A percentile compares a stretch with the other conserved stretches of the same genome.
phyloP scores from a whole-genome alignment of 2,888 invertebrate genomes.

The Macrophya alboannulata region DNA sequence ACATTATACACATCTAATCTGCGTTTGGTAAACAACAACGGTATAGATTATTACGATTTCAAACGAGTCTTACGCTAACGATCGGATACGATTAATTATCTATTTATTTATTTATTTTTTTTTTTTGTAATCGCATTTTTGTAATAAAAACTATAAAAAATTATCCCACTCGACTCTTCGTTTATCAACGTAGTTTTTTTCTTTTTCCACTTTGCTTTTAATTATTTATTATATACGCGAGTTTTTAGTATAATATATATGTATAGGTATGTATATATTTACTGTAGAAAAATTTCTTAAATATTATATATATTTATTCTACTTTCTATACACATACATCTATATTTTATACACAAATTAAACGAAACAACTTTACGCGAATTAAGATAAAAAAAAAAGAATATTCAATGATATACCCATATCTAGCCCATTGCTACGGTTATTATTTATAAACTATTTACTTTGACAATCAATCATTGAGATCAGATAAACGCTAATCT shows the following conservation, averaged over 20 bases:
- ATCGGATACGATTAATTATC: background rate
- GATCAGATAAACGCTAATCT: background rate
- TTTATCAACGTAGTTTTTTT: background rate
- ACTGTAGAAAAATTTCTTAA: conserved; percentile 35
- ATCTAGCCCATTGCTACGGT: background rate
- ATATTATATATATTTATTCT: conserved; percentile 29
- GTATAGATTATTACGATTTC: background rate
- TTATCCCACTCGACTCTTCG: background rate
- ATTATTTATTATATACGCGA: background rate
- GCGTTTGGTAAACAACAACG: background rate
- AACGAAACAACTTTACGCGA: conserved; percentile 1
- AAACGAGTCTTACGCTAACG: background rate
- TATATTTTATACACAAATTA: conserved; percentile 37
- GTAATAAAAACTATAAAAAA: conserved; percentile 39
- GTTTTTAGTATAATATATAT: background rate
- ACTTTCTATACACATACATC: conserved; percentile 43
- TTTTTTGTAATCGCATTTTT: background rate
- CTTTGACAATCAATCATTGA: background rate
- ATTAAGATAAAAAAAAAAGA: background rate
- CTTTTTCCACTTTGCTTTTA: background rate
- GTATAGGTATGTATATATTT: background rate
- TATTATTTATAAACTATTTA: conserved; percentile 19
- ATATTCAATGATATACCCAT: too few species aligned
- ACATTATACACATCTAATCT: background rate
- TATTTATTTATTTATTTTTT: background rate